Percentiles rank a stretch among this genome's conserved stretches.
Conservation (phyloP, 2,888 invertebrate species). For the Acleris cristana region DNA sequence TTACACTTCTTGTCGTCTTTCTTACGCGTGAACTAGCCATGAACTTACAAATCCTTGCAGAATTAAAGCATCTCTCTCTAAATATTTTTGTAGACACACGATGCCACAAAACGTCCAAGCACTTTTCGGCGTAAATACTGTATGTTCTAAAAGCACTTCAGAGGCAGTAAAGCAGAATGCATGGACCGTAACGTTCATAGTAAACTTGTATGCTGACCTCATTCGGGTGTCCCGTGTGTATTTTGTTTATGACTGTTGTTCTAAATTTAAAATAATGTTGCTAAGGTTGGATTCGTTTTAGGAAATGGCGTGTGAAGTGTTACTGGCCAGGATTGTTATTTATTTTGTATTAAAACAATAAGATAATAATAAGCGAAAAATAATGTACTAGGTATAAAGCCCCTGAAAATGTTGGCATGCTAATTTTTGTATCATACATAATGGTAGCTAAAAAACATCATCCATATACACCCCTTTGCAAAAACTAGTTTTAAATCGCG, state of each 20-base stretch:
- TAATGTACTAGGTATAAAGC: too few species aligned
- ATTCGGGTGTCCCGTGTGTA: conserved; percentile 19
- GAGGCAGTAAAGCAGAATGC: conserved; percentile 2
- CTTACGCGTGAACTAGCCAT: not conserved
- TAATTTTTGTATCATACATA: too few species aligned
- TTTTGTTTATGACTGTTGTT: conserved; percentile 18
- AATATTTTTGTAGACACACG: conserved; percentile 23
- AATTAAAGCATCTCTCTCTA: conserved; percentile 19
- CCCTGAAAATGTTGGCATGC: too few species aligned
- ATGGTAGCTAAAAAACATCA: too few species aligned
- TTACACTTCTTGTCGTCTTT: not conserved
- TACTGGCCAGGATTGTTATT: not conserved
- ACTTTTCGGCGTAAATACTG: conserved; percentile 28
- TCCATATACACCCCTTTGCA: too few species aligned
- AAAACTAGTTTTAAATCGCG: too few species aligned
- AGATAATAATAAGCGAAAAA: too few species aligned
- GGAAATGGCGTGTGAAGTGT: not conserved
- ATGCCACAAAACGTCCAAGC: conserved; percentile 19
- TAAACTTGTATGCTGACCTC: conserved; percentile 18
- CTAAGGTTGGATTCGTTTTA: conserved; percentile 14
- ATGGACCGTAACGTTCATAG: conserved; percentile 12
- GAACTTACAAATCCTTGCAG: conserved; percentile 12
- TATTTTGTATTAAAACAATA: not conserved
- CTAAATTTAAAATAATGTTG: conserved; percentile 28
- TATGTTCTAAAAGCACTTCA: conserved; percentile 3